Evolutionary conservation across 2,113 vertebrate genomes (phyloP), one percentile per base, ranked within the genome.

Genomic region (Semicossyphus pulcher): DNA sequence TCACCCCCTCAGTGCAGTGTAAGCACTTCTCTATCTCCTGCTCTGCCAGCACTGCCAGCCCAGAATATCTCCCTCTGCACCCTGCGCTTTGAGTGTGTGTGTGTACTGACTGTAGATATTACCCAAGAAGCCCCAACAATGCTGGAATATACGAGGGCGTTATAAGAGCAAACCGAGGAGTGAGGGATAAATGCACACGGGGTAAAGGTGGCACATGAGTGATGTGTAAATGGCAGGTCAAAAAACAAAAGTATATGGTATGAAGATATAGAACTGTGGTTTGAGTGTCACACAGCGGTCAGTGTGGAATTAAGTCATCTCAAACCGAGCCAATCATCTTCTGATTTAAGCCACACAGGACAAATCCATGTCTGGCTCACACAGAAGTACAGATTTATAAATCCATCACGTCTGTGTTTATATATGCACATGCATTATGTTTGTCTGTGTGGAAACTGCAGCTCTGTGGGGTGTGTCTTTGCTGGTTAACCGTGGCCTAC

Each of bases 21-120:
- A 91, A 92, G 91, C 90, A 91, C 86, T 92, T 91, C 86, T 90
- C 84, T 91, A 90, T 89, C 91, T 92, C 82, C 80, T 84, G 78
- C 74, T 91, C 81, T 90, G 88, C 87, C 88, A 90, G 83, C 77
- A 70, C 85, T 89, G 86, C 89, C 89, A 90, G 67, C 90, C 87
- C 85, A 90, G 87, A 89, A 90, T 87, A 88, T 88, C 86, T 89
- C 79, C 86, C 89, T 77, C 83, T 85, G 84, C 91, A 84, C 84
- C 87, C 82, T 75, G 77, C 23, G 26, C 81, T 81, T 49, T 81
- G 45, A 69, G 78, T 76, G 75, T 81, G 68, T 60, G 77, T 83
- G 81, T 85, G 79, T 79, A 73, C 56, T 80, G 79, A 89, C 76
- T 90, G 73, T 86, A 86, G 75, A 85, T 86, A 82, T 80, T 81